Base-by-base conservation (phyloP, 2,888 invertebrate species). In the Candidula unifasciata region DNA sequence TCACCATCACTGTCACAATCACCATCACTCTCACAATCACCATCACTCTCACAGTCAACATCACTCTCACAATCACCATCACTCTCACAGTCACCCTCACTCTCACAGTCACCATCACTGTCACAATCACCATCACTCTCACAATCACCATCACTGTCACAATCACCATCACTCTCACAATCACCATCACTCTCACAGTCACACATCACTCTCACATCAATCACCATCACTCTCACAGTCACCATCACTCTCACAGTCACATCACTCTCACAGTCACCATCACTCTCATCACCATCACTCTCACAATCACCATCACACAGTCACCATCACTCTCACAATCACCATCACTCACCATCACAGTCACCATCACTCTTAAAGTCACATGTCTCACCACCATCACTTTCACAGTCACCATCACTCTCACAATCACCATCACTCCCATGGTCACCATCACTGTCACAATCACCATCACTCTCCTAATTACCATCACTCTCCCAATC, bases 31-130 rank as follows among this genome's bases (percentile, higher is more conserved):
- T 5, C 21, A 3, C 24, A 57, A 16, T 24, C 27, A 52, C 18
- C 52, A 54, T 64, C 37, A 68, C 52, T 35, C 5, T 71, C 71
- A 33, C 66, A 44, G 24, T 57, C 60, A 77, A 16, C 27, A 54
- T 57, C 60, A 79, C 60, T 33, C 35, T 35, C 37, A 66, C 16
- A 27, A 66, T 66, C 37, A 79, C 60, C 37, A 79, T 79, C 37
- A 79, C 30, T 33, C 35, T 79, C 66, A 79, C 30, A 27, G 35
- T 66, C 24, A 66, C 24, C 37, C 64, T 37, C 35, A 73, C n/a
- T 33, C 13, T 6, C 71, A 71, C 71, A 21, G 21, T 27, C 30
- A 71, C 35, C 33, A 33, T 71, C 71, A 71, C 33, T 30, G 6
- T 71, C 33, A 71, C 30, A 27, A 6, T 71, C 71, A 71, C 35